Conservation (phyloP, 2,888 invertebrate species). For the Geotrupes spiniger region DNA sequence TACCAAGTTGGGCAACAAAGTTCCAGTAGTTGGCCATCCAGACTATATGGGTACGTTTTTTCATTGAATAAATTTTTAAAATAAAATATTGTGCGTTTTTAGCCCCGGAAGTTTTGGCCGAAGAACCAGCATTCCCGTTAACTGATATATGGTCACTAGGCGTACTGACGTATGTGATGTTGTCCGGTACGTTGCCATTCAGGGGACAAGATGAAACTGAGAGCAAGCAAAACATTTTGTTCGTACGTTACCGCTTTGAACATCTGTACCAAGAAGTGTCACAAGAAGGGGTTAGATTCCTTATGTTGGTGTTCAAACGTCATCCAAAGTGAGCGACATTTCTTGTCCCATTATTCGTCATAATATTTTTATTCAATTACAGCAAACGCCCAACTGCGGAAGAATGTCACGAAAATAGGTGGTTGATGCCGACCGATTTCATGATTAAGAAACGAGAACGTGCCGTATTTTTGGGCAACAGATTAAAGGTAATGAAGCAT, state of each 20-base stretch:
- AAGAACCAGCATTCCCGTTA: slow-evolving; percentile 84
- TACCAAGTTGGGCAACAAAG: slow-evolving; percentile 71
- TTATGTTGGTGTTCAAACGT: slow-evolving; percentile 93
- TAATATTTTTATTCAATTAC: too few relatives aligned
- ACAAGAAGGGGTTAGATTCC: slow-evolving; percentile 88
- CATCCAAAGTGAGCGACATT: slow-evolving; percentile 71
- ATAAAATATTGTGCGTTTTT: slow-evolving; percentile 30
- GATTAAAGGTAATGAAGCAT: slow-evolving; percentile 63
- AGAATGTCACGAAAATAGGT: slow-evolving; percentile 94
- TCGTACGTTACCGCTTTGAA: slow-evolving; percentile 90
- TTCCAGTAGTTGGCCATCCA: slow-evolving; percentile 67
- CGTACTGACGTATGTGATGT: slow-evolving; percentile 83
- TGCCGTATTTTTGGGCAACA: slow-evolving; percentile 79
- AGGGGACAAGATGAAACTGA: slow-evolving; percentile 77
- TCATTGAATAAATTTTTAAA: slow-evolving; percentile 4
- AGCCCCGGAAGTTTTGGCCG: slow-evolving; percentile 87
- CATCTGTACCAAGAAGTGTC: slow-evolving; percentile 92
- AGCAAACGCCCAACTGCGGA: slow-evolving; percentile 93
- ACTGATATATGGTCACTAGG: slow-evolving; percentile 97
- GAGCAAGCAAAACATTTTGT: slow-evolving; percentile 87
- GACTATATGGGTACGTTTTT: slow-evolving; percentile 66
- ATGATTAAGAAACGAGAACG: slow-evolving; percentile 91
- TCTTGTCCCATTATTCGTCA: too few relatives aligned
- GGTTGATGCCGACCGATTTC: slow-evolving; percentile 89
- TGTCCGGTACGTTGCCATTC: slow-evolving; percentile 93